Evolutionary conservation across 2,113 vertebrate genomes (phyloP).

Genomic region (Salvelinus fontinalis): DNA sequence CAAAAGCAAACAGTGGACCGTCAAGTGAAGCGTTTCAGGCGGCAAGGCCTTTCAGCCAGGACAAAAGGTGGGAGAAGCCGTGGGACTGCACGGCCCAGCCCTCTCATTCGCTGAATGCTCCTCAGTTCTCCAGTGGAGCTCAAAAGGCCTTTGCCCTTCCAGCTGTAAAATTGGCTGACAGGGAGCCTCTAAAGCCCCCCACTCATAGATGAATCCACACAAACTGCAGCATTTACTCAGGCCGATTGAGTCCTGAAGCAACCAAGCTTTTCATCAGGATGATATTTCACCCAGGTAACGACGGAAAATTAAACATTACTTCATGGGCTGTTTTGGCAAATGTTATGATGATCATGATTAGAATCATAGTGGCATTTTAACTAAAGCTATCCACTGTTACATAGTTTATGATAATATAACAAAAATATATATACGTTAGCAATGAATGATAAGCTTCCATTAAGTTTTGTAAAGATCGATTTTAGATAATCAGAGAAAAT

Average conservation of each 20-base stretch:
- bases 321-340: no score
- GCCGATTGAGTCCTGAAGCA: slow-evolving; percentile 46
- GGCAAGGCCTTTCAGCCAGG: slow-evolving; percentile 69
- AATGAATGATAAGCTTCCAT: slow-evolving; percentile 5
- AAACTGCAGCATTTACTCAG: slow-evolving; percentile 65
- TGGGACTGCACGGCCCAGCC: slow-evolving; percentile 60
- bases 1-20: slow-evolving; percentile 70
- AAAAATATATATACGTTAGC: neutral
- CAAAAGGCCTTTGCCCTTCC: slow-evolving; percentile 73
- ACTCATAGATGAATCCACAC: slow-evolving; percentile 60
- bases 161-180: slow-evolving; percentile 75
- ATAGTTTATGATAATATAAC: neutral
- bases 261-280: slow-evolving; percentile 23
- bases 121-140: slow-evolving; percentile 68
- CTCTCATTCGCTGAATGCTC: slow-evolving; percentile 65
- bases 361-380: neutral
- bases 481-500: slow-evolving; percentile 25
- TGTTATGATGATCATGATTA: neutral
- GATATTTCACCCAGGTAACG: slow-evolving; percentile 4
- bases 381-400: neutral
- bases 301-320: slow-evolving; percentile 12
- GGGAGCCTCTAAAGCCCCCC: slow-evolving; percentile 64
- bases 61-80: slow-evolving; percentile 75
- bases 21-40: slow-evolving; percentile 74
- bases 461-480: neutral